These are phyloP conservation scores for Epicauta chinensis DNA, from an alignment of 1,140 invertebrate genomes.

Conservation along the genomic window DNA sequence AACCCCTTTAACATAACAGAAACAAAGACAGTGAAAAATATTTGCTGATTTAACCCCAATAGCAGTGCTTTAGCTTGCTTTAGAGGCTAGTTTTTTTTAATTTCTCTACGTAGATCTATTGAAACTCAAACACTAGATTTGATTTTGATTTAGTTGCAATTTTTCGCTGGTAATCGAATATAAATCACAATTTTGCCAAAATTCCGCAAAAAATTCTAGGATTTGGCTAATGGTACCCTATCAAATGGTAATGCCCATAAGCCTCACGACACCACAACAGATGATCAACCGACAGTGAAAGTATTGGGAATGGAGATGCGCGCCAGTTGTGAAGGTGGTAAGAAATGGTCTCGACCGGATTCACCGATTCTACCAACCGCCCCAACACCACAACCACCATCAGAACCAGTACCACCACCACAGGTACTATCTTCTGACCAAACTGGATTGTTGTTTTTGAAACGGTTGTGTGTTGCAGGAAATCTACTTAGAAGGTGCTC, in stretches of 20 bases:
- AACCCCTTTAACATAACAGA: slow-evolving; percentile 7
- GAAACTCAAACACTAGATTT: no score
- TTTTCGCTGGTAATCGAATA: no score
- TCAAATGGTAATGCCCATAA: slow-evolving; percentile 20
- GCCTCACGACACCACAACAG: slow-evolving; percentile 21
- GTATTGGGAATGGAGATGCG: slow-evolving; percentile 76
- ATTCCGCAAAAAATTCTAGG: neutral
- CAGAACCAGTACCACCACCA: slow-evolving; percentile 39
- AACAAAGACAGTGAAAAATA: neutral
- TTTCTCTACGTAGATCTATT: neutral
- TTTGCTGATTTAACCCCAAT: slow-evolving; percentile 9
- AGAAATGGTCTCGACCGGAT: slow-evolving; percentile 55
- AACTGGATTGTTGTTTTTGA: neutral
- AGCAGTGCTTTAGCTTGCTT: slow-evolving; percentile 6
- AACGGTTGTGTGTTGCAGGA: no score
- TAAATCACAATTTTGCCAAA: no score
- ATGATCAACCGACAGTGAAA: slow-evolving; percentile 48
- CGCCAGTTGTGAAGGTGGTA: slow-evolving; percentile 65
- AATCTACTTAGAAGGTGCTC: slow-evolving; percentile 61
- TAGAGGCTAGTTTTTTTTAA: slow-evolving; percentile 4
- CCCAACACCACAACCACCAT: slow-evolving; percentile 10
- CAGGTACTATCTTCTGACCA: slow-evolving; percentile 31
- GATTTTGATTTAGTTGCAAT: no score
- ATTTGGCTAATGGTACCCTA: slow-evolving; percentile 11
- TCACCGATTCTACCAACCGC: slow-evolving; percentile 50